Evolutionary conservation across 1,140 invertebrate genomes (phyloP).

Genomic region (Danaus plexippus): DNA sequence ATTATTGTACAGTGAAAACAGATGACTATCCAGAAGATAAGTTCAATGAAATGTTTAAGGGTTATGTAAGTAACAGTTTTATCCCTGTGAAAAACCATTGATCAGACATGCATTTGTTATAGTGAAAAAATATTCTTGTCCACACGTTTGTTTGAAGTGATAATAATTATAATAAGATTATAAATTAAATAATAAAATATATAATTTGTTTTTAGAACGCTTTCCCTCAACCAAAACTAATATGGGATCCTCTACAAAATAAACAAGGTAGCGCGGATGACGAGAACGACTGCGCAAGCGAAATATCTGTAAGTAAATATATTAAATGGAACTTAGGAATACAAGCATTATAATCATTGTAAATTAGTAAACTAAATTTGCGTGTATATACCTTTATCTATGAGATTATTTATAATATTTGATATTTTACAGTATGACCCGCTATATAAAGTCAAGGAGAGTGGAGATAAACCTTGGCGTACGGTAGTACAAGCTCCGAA

Average conservation of each 20-base stretch:
- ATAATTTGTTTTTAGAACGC: conserved; percentile 32
- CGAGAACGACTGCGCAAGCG: conserved; percentile 32
- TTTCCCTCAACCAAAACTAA: conserved; percentile 25
- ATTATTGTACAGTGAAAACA: conserved; percentile 39
- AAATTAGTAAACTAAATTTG: neutral
- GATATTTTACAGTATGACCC: conserved; percentile 44
- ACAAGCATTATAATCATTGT: neutral
- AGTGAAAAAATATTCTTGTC: no score
- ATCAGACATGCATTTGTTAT: no score
- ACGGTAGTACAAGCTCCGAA: conserved; percentile 42
- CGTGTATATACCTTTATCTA: neutral
- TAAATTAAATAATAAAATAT: neutral
- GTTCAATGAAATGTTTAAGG: conserved; percentile 40
- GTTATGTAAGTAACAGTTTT: conserved; percentile 26
- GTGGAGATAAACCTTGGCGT: conserved; percentile 31
- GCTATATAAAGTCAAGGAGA: conserved; percentile 38
- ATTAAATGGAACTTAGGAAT: no score
- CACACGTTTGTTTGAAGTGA: no score
- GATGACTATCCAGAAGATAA: conserved; percentile 36
- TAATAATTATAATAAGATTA: no score
- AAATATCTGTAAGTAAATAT: conserved; percentile 28
- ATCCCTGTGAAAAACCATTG: no score
- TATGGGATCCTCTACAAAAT: conserved; percentile 27
- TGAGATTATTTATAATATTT: conserved; percentile 5
- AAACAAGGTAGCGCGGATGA: conserved; percentile 36